Base-by-base conservation (phyloP, 2,888 invertebrate genomes). In the Cerceris ruficornis region DNA sequence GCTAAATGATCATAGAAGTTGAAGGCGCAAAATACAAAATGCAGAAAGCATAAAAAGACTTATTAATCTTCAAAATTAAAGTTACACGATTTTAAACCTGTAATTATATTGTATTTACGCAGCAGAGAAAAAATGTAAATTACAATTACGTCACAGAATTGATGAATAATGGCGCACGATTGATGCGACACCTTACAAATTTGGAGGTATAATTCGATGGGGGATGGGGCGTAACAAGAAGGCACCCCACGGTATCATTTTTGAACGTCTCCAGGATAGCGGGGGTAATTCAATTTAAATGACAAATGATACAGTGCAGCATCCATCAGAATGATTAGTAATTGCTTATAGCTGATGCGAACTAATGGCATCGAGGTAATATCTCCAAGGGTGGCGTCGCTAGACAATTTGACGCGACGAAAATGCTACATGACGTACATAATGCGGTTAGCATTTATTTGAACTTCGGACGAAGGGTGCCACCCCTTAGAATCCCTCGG, bases 401-500 rank as follows among this genome's bases (percentile, higher is more conserved):
- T 60, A 68, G 62, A 72, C 80, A 65, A 76, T 84, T 75, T 68
- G 79, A 66, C 72, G 74, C 75, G 73, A 76, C 69, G 82, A 84
- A 79, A 84, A 84, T 82, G 69, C 60, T 74, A 79, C 81, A 69
- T 61, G 84, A 84, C 77, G 83, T 77, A 73, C 78, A 73, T 83
- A 79, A 84, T 76, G 81, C 69, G 82, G 85, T 84, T 84, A 83
- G 85, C 83, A 81, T 84, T 85, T 83, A 83, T 84, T 84, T 71
- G 81, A 81, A 73, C 72, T 70, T 14, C 60, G 66, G 28, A 49
- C 77, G 72, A 60, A 64, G 84, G 84, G 84, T 50, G 75, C 58
- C 67, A 42, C 62, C 76, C 77, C 68, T 62, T 59, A 67, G 65
- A 42, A 60, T 65, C 54, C 28, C 55, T 43, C 69, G 55, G 57